Evolutionary conservation across 2,888 invertebrate species (phyloP), one percentile per base, ranked within the genome.

Genomic region (Noctua comes): DNA sequence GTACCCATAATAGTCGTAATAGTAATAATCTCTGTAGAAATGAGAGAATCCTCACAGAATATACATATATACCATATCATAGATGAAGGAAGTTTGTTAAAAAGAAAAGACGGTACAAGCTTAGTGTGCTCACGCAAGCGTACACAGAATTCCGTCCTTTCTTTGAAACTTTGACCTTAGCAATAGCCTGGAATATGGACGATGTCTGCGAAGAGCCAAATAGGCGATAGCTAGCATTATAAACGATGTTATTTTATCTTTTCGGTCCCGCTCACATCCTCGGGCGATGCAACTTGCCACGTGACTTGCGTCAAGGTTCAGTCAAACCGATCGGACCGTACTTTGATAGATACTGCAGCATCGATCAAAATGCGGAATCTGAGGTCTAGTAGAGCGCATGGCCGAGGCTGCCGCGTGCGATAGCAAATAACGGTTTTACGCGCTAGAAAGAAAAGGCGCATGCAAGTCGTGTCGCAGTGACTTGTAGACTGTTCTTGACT

Each of bases 141-240:
- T 68, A 57, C 36, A 59, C 46, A 48, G 43, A 65, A 54, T 77
- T 68, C 71, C 43, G 76, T 86, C 83, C 68, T 86, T 68, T 83
- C 77, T 83, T 83, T 82, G 31, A 77, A 86, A 86, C 86, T 76
- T 77, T 83, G 57, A 83, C 68, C 71, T 68, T n/a, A 68, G 76
- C 59, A 66, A 68, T 76, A 76, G 62, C 11, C 18, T 27, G 66
- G 76, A 69, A 76, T 7, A 66, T 21, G 13, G n/a, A 64, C 31
- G 10, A 36, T 64, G 27, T 68, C 48, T 59, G 59, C n/a, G 40
- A 57, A 27, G 13, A 75, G 27, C 24, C 6, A 48, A 48, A 64
- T 27, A 57, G 21, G 21, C 11, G 21, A n/a, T 48, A 69, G 46
- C 21, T 65, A 68, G 43, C 13, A 54, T 59, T 81, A 27, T 51